Base-by-base conservation (phyloP, 2,888 invertebrate species). In the Tetragnatha montana region DNA sequence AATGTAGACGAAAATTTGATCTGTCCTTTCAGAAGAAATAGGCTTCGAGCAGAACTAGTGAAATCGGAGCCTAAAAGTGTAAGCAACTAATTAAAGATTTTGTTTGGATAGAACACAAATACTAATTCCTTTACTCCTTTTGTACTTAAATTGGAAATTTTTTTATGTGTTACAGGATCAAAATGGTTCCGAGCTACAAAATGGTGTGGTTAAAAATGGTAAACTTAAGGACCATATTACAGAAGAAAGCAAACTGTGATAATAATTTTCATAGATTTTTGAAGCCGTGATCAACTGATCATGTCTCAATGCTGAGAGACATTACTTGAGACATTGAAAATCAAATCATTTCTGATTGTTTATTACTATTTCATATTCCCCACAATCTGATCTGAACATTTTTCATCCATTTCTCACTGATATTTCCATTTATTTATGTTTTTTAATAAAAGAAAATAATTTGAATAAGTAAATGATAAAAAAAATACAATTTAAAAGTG, bases 241-340 rank as follows among this genome's bases (percentile, higher is more conserved):
- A 8, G 88, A 88, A 88, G 88, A 88, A 84, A 88, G 88, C 51
- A 88, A 88, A 80, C 84, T 88, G 71, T 88, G 84, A 88, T 47
- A 21, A n/a, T 6, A 21, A 22, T 2, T 35, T 35, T 35, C 35
- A 4, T 35, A 35, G 35, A 35, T 35, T 35, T 35, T 35, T 35
- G 35, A 35, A 35, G 35, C 4, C 35, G 4, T 35, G 35, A 35
- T 35, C 35, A 35, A n/a, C n/a, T n/a, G n/a, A n/a, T n/a, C 35
- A n/a, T n/a, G 35, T 35, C 35, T 35, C 35, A 35, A 2, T 35
- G 35, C 4, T 35, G 35, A 35, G n/a, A n/a, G 35, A 35, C 35
- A 35, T 35, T 35, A 35, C 4, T 35, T 35, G 35, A 35, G 2
- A 35, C 35, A 35, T 35, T 35, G 1, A 4, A 4, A 35, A 35